These are phyloP conservation scores for Bombylius major DNA, from an alignment of 2,888 invertebrate genomes.

Conservation along the genomic window DNA sequence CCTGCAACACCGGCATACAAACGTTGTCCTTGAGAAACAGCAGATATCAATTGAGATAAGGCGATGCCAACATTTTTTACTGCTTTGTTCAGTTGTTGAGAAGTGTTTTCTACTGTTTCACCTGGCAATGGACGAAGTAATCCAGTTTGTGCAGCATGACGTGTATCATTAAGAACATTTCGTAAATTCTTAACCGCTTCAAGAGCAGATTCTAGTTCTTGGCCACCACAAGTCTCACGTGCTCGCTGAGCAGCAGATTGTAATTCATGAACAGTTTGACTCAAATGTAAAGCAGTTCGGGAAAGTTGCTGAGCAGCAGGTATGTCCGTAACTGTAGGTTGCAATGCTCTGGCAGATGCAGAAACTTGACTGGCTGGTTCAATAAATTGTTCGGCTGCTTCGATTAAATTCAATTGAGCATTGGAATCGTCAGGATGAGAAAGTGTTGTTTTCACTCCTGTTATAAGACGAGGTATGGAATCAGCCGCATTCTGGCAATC, in stretches of 20 bases:
- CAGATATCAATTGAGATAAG: conserved; percentile 75
- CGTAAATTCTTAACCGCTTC: conserved; percentile 69
- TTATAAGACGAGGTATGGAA: conserved; percentile 67
- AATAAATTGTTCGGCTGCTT: conserved; percentile 71
- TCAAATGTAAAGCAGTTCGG: conserved; percentile 32
- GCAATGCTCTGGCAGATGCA: conserved; percentile 62
- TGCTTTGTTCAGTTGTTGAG: conserved; percentile 38
- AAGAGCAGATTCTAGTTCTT: conserved; percentile 76
- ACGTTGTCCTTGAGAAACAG: conserved; percentile 69
- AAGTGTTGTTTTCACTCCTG: conserved; percentile 59
- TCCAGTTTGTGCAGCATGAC: conserved; percentile 57
- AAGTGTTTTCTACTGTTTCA: conserved; percentile 52
- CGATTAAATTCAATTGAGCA: conserved; percentile 67
- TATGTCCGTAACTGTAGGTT: conserved; percentile 72
- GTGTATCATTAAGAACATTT: conserved; percentile 69
- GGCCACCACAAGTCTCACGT: conserved; percentile 65
- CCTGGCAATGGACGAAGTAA: conserved; percentile 73
- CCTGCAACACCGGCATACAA: conserved; percentile 71
- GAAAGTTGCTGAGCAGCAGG: conserved; percentile 59
- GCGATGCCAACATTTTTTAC: conserved; percentile 68
- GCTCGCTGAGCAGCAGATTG: conserved; percentile 52
- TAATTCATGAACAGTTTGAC: conserved; percentile 34
- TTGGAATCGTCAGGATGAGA: conserved; percentile 58
- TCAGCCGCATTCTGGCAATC: conserved; percentile 65
- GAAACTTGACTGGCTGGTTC: conserved; percentile 62